phyloP scores from a whole-genome alignment of 2,113 vertebrate genomes.

The Poecile atricapillus region DNA sequence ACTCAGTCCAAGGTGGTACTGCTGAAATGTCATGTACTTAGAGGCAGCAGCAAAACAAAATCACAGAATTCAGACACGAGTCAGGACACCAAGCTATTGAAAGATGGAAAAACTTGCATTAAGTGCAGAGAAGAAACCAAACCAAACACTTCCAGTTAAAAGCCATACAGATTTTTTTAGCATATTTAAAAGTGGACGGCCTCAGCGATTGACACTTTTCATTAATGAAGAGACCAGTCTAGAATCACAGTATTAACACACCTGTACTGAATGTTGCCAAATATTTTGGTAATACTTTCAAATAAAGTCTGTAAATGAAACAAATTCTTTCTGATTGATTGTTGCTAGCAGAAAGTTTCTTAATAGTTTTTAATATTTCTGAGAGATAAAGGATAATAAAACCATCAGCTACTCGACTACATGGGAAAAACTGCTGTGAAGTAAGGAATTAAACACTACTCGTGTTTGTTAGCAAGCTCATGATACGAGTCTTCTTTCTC shows the following conservation, averaged over 20 bases:
- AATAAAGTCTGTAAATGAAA: slow-evolving; percentile 6
- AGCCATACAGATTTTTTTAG: not conserved
- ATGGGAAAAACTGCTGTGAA: not conserved
- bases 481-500: not conserved
- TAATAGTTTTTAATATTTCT: not conserved
- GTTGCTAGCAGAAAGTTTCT: not conserved
- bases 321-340: not conserved
- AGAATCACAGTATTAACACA: not conserved
- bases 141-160: not conserved
- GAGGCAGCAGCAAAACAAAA: not conserved
- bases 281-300: slow-evolving; percentile 19
- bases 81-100: not conserved
- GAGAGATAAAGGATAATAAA: not conserved
- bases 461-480: not conserved
- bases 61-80: not conserved
- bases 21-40: not conserved
- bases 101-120: slow-evolving; percentile 8
- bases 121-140: slow-evolving; percentile 20
- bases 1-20: not conserved
- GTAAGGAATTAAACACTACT: not conserved
- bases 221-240: not conserved
- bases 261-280: not conserved
- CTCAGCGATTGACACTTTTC: not conserved
- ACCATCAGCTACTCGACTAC: not conserved
- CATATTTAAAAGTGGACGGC: not conserved